Evolutionary conservation across 1,140 invertebrate species (phyloP), one percentile per base, ranked within the genome.

Genomic region (Drosophila lowei): DNA sequence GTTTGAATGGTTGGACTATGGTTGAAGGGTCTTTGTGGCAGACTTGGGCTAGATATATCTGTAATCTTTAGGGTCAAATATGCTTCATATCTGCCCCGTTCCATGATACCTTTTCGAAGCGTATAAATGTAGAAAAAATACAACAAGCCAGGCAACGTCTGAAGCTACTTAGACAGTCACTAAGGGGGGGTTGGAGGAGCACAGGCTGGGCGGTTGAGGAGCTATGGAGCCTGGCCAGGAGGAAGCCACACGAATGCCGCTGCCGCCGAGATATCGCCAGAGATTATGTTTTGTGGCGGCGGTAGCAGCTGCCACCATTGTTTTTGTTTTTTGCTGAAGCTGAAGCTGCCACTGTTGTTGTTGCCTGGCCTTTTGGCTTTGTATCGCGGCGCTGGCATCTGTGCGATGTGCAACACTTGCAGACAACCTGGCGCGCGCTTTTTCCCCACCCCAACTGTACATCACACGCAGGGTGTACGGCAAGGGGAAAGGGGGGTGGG

Each of bases 391-490:
- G 62, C 70, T 86, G 73, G 81, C 68, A 85, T 85, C 81, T 86
- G 83, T 72, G 81, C 83, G 78, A 88, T 86, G 83, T 85, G 81
- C 81, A 80, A 85, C 81, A 85, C 81, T 85, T 85, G 81, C 81
- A 86, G 81, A 86, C 81, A 86, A 75, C 77, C 68, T 88, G 81
- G 81, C 81, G 81, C 81, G 75, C 64, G 77, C 28, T 59, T 66
- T 73, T 43, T 38, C 23, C 23, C 7, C 25, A 18, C 3, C 23
- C 43, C 50, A 77, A 80, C 73, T 72, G 72, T 80, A 73, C 63
- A 73, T 59, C 70, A 6, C 25, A 7, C 18, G 2, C 28, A 28
- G 25, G 25, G 25, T 7, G 5, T 6, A 18, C 25, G 28, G 28
- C 8, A 9, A 30, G 65, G 53, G 28, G 44, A 30, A 25, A 53